Evolutionary conservation across 1,140 invertebrate species (phyloP).

Genomic region (Chironomus striatipennis): DNA sequence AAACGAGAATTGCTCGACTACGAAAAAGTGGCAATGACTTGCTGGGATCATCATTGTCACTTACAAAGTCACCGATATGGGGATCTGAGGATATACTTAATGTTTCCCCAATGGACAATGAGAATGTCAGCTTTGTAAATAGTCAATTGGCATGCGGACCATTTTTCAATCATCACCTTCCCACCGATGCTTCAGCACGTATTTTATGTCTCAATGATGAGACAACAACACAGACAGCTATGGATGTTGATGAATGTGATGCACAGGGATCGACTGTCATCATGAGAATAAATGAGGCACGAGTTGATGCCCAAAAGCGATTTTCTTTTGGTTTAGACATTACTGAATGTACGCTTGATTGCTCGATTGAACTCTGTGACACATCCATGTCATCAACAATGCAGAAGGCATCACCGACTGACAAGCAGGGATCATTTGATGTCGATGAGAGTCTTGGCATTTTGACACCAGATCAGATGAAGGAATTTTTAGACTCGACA

Average conservation of each 20-base stretch:
- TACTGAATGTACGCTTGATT: constrained; percentile 34
- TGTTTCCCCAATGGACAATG: not conserved
- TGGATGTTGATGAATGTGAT: constrained; percentile 12
- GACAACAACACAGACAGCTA: not conserved
- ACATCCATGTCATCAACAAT: constrained; percentile 32
- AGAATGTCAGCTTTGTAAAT: not conserved
- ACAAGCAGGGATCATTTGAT: constrained; percentile 66
- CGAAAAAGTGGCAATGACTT: not conserved
- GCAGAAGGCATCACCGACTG: constrained; percentile 38
- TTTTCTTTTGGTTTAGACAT: constrained; percentile 38
- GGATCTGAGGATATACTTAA: not conserved
- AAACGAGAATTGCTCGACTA: not conserved
- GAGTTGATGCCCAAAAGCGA: constrained; percentile 29
- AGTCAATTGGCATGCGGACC: not conserved
- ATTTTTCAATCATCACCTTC: not conserved
- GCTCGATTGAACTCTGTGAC: constrained; percentile 38
- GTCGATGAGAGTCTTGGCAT: constrained; percentile 73
- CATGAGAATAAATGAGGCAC: constrained; percentile 18
- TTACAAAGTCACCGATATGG: not conserved
- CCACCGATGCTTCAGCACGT: constrained; percentile 28
- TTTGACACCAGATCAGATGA: constrained; percentile 78
- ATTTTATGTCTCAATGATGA: constrained; percentile 31
- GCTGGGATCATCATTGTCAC: not conserved
- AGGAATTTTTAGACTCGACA: constrained; percentile 40
- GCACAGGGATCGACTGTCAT: constrained; percentile 18